A percentile compares a stretch with the other conserved stretches of the same genome.
Conservation (phyloP, 92 coral and sea anemone species). For the Phenganax subtilis region DNA sequence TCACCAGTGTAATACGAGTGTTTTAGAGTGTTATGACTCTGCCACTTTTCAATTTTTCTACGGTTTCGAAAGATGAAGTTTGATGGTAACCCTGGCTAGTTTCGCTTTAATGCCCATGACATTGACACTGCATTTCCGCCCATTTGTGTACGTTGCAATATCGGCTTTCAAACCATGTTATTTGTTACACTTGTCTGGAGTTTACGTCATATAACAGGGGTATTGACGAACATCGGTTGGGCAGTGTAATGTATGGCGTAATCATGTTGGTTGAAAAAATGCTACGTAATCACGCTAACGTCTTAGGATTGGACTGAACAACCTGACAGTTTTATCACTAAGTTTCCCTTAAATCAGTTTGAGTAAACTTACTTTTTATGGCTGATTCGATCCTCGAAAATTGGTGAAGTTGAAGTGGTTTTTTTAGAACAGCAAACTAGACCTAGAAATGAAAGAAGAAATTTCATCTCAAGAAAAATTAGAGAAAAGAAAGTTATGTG, state of each 20-base stretch:
- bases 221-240: neutral
- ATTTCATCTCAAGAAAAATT: neutral
- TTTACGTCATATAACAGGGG: neutral
- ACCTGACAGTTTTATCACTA: too few species aligned
- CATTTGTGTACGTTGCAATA: neutral
- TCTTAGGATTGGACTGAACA: too few species aligned
- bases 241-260: too few species aligned
- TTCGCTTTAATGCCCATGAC: conserved; percentile 6
- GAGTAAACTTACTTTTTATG: too few species aligned
- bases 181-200: neutral
- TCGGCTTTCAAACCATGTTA: neutral
- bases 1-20: neutral
- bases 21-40: too few species aligned
- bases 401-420: too few species aligned
- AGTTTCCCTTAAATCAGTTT: too few species aligned
- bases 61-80: neutral
- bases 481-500: neutral
- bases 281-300: too few species aligned
- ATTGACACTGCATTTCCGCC: conserved; percentile 12
- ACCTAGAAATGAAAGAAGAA: neutral
- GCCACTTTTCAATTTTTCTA: too few species aligned
- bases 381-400: too few species aligned
- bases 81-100: neutral
- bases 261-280: too few species aligned
- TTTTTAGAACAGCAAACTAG: too few species aligned